These are phyloP conservation scores for Apodemus speciosus DNA, from an alignment of 2,113 vertebrate species.

Conservation along the genomic window DNA sequence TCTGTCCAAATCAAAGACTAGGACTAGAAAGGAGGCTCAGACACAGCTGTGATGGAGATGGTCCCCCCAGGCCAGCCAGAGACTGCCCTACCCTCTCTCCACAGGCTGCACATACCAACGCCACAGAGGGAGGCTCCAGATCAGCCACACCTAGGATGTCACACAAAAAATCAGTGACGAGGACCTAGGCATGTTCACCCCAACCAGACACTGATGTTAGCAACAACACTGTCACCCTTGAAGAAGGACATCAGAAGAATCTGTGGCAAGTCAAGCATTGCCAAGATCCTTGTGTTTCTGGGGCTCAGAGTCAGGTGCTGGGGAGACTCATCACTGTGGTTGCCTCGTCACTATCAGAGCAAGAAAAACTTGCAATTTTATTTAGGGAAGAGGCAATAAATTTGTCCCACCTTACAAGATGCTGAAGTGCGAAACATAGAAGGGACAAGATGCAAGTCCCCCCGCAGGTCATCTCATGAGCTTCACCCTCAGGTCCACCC, in stretches of 20 bases:
- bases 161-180: not conserved
- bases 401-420: not conserved
- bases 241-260: too few relatives aligned
- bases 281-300: not conserved
- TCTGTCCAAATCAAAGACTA: not conserved
- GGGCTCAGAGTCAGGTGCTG: not conserved
- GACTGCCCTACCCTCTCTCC: not conserved
- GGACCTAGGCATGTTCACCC: too few relatives aligned
- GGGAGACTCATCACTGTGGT: not conserved
- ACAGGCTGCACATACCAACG: not conserved
- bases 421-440: not conserved
- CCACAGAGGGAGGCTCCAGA: not conserved
- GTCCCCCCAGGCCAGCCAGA: too few relatives aligned
- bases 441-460: not conserved
- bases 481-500: not conserved
- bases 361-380: not conserved
- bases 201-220: not conserved
- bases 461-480: not conserved
- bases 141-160: accelerated
- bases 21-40: not conserved
- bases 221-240: not conserved
- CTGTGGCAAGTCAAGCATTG: not conserved
- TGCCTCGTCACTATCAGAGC: not conserved
- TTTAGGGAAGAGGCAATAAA: not conserved
- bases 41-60: not conserved